Evolutionary conservation across 2,888 invertebrate genomes (phyloP).

Genomic region (Calliopum simillimum): DNA sequence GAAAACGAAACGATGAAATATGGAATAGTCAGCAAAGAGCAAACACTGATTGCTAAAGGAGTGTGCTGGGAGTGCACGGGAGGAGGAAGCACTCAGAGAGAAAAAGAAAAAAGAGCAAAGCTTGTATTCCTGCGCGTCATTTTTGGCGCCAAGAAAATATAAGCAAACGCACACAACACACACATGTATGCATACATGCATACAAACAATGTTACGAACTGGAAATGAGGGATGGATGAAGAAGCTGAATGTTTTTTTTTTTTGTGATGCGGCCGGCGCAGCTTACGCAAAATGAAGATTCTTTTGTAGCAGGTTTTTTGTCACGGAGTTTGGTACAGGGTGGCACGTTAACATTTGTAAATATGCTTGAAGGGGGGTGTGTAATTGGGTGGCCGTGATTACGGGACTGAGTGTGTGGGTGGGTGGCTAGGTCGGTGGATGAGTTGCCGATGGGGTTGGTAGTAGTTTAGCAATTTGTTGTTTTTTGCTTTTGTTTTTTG

Average conservation of each 20-base stretch:
- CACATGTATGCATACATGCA: too few species aligned
- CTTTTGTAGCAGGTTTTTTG: not conserved
- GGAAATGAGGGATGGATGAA: not conserved
- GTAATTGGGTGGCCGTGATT: not conserved
- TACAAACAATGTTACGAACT: not conserved
- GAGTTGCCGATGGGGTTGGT: not conserved
- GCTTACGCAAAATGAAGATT: not conserved
- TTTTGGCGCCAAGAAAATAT: conserved; percentile 32
- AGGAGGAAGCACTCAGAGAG: not conserved
- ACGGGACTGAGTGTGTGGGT: not conserved
- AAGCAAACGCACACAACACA: not conserved
- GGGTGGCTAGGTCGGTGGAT: not conserved
- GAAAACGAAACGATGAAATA: conserved; percentile 17
- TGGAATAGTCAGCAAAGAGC: not conserved
- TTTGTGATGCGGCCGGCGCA: not conserved
- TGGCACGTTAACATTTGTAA: not conserved
- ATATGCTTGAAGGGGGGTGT: not conserved
- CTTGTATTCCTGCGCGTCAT: conserved; percentile 22
- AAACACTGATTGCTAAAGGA: not conserved
- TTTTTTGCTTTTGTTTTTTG: too few species aligned
- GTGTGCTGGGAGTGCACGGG: not conserved
- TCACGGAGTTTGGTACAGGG: not conserved
- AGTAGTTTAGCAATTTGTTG: too few species aligned
- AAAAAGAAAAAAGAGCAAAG: conserved; percentile 3
- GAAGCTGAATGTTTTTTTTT: not conserved